A percentile compares a stretch with the other conserved stretches of the same genome.
These are phyloP conservation scores for Polia nebulosa DNA, from an alignment of 2,888 invertebrate genomes.

Conservation along the genomic window DNA sequence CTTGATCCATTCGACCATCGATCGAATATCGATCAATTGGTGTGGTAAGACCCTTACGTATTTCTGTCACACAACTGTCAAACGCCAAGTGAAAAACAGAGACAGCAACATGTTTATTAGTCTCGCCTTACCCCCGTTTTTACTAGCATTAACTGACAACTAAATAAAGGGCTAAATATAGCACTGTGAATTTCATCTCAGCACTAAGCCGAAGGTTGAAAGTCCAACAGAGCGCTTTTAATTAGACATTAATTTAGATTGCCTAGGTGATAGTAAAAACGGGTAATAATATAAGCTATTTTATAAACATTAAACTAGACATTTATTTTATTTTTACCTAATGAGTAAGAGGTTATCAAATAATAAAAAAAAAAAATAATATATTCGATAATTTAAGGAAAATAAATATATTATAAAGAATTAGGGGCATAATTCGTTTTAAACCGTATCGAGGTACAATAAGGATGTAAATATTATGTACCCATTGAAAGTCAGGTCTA, in stretches of 20 bases:
- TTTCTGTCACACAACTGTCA: background rate
- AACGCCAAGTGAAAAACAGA: background rate
- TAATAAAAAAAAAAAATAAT: background rate
- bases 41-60: background rate
- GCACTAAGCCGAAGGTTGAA: background rate
- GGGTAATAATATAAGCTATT: background rate
- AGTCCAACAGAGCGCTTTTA: background rate
- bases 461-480: background rate
- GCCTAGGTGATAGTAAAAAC: background rate
- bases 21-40: background rate
- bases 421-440: background rate
- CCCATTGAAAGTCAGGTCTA: background rate
- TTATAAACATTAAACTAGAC: background rate
- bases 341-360: slow-evolving; percentile 7
- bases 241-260: background rate
- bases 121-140: background rate
- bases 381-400: background rate
- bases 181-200: background rate
- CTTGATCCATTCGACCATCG: no score
- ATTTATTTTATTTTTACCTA: background rate
- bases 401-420: background rate
- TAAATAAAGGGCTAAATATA: background rate
- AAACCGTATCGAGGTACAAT: background rate
- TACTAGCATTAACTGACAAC: background rate
- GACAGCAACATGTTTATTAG: background rate